Evolutionary conservation across 2,888 invertebrate genomes (phyloP), one percentile per base, ranked within the genome.

Genomic region (Eupithecia tripunctaria): DNA sequence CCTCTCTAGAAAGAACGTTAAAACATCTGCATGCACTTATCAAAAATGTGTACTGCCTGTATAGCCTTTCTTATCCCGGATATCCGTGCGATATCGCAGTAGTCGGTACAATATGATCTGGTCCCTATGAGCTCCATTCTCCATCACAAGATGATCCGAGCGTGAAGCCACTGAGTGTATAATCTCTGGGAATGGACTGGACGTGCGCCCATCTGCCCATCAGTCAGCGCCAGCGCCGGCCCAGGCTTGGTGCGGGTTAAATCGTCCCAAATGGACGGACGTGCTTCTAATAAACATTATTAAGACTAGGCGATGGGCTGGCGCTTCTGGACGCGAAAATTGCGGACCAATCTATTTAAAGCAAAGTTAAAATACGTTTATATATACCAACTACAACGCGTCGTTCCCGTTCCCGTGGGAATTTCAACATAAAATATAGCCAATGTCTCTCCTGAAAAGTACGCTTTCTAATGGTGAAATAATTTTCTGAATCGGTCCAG

Each of bases 221-320:
- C 29, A 29, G 21, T 18, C n/a, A 32, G 62, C 67, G 7, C 59
- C 27, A 36, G 43, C 29, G 21, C 47, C 59, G 32, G 36, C 25
- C 21, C 32, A 12, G n/a, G 63, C 12, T 32, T 10, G 29, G n/a
- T 6, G 36, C 51, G 41, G 63, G 43, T 66, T 74, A 70, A 72
- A 72, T 72, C 15, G 67, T 59, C 64, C 59, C 71, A 67, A 74
- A 74, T 74, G 69, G 71, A 32, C 47, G 41, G 27, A 74, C 74
- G 74, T 74, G 71, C 25, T 21, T 60, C 47, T 69, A 71, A 72
- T 74, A 71, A 62, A 59, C 71, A 71, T 74, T 74, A 68, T 51
- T 66, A 12, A n/a, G 59, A 63, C 43, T 25, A 5, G 15, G 47
- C 59, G 64, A 32, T 27, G n/a, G 32, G 18, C 36, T n/a, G 67